Conservation (phyloP, 2,797 vertebrate species). For the Sarcoramphus papa region DNA sequence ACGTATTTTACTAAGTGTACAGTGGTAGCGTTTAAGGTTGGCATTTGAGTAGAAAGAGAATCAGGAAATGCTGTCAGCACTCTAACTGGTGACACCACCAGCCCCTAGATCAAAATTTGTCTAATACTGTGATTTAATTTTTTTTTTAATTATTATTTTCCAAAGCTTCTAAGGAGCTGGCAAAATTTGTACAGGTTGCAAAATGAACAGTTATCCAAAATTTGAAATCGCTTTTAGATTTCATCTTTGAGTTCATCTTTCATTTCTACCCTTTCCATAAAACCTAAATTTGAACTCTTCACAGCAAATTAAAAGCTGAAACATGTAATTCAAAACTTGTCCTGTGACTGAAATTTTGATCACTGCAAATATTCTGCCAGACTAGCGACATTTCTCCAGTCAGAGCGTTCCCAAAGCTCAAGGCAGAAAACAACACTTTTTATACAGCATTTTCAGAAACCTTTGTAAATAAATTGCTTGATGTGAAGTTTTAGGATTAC, state of each 20-base stretch:
- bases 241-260: background rate
- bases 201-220: background rate
- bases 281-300: background rate
- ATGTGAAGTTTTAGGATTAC: background rate
- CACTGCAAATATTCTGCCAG: background rate
- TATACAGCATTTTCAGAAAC: background rate
- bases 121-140: background rate
- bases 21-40: background rate
- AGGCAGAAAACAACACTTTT: background rate
- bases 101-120: background rate
- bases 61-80: background rate
- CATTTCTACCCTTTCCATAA: background rate
- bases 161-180: background rate
- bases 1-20: no score
- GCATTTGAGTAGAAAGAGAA: background rate
- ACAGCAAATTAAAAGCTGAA: background rate
- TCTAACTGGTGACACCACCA: background rate
- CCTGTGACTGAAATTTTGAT: background rate
- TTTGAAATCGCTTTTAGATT: background rate
- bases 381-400: background rate
- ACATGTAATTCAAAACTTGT: background rate
- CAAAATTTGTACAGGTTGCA: background rate
- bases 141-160: background rate
- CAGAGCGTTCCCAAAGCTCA: background rate
- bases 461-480: background rate